Evolutionary conservation across 64 coral and sea anemone species (phyloP).

Genomic region (Porites australiensis): DNA sequence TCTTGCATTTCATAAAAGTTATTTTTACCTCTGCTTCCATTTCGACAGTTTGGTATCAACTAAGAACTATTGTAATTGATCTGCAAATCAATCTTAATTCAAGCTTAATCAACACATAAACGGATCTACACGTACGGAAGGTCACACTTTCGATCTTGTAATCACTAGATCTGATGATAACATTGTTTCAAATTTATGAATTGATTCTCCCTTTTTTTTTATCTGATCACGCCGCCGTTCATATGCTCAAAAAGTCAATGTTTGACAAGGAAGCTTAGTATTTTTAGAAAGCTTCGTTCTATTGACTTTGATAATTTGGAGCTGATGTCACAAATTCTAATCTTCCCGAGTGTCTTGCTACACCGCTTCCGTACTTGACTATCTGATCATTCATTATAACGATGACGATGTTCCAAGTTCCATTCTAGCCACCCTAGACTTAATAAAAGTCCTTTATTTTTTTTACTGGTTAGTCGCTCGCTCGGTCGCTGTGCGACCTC

Average conservation of each 20-base stretch:
- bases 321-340: constrained; percentile 24
- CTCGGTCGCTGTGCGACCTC: too few species aligned
- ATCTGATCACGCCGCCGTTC: not conserved
- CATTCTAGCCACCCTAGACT: not conserved
- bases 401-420: not conserved
- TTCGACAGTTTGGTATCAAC: too few species aligned
- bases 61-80: too few species aligned
- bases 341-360: not conserved
- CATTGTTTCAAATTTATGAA: not conserved
- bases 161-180: not conserved
- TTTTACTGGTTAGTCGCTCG: too few species aligned
- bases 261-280: constrained; percentile 24
- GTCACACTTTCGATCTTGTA: too few species aligned
- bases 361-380: constrained; percentile 11
- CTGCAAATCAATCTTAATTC: too few species aligned
- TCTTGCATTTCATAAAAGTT: too few species aligned
- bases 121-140: too few species aligned
- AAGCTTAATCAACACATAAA: too few species aligned
- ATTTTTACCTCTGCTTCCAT: too few species aligned
- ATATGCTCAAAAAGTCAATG: constrained; percentile 28
- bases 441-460: too few species aligned
- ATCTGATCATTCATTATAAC: constrained; percentile 7
- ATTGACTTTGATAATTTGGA: constrained; percentile 16
- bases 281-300: constrained; percentile 14
- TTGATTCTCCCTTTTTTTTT: not conserved